Evolutionary conservation across 2,797 vertebrate genomes (phyloP).

Genomic region (Acipenser ruthenus): DNA sequence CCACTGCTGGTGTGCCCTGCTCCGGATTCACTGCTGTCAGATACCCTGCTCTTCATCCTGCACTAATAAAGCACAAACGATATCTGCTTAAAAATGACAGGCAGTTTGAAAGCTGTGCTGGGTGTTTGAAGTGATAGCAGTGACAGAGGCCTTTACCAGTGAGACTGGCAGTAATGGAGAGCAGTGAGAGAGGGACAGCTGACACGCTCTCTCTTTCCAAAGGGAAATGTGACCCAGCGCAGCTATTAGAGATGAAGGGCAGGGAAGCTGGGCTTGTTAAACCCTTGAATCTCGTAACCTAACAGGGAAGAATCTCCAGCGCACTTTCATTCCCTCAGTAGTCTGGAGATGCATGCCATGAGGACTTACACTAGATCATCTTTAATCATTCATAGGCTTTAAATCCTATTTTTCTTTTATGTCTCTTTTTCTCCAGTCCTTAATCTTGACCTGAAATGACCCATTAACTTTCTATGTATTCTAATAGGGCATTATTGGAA

Average conservation of each 20-base stretch:
- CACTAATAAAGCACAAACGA: slow-evolving; percentile 54
- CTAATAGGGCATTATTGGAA: no score
- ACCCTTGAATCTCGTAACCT: slow-evolving; percentile 56
- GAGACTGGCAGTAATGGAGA: slow-evolving; percentile 62
- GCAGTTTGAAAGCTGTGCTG: slow-evolving; percentile 51
- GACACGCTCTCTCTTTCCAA: slow-evolving; percentile 56
- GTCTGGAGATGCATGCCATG: no score
- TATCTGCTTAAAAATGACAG: slow-evolving; percentile 57
- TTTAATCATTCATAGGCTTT: no score
- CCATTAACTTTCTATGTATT: no score
- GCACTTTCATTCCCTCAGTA: no score
- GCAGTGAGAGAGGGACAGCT: slow-evolving; percentile 59
- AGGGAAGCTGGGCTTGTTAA: slow-evolving; percentile 60
- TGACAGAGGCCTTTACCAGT: slow-evolving; percentile 64
- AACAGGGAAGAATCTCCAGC: slow-evolving; percentile 23
- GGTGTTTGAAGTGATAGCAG: slow-evolving; percentile 64
- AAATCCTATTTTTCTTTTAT: background rate
- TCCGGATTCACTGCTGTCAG: slow-evolving; percentile 46
- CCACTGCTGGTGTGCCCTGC: slow-evolving; percentile 45
- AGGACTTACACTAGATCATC: no score
- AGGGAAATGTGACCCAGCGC: slow-evolving; percentile 64
- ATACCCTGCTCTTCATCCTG: slow-evolving; percentile 53
- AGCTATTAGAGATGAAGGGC: slow-evolving; percentile 68
- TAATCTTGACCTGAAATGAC: no score
- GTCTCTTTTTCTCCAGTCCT: slow-evolving; percentile 12